Base-by-base conservation (phyloP, 2,888 invertebrate genomes). In the Phragmatobia fuliginosa region DNA sequence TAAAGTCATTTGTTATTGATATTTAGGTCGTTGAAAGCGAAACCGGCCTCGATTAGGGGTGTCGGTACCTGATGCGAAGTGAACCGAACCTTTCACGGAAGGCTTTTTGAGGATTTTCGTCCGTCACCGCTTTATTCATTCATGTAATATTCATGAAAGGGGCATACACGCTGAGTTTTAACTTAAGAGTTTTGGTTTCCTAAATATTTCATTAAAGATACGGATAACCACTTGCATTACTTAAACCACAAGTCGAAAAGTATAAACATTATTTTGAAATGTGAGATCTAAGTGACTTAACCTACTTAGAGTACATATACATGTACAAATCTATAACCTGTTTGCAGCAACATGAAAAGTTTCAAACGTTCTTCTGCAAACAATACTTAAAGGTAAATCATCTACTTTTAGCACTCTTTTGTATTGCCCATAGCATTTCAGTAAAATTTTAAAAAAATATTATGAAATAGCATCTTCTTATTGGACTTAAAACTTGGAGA, bases 1-100 rank as follows among this genome's bases (percentile, higher is more conserved):
- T 72, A 68, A 71, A 81, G 78, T 74, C 79, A 79, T 83, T 79
- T 77, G 75, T 83, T 81, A 81, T 74, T 75, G 73, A 73, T 80
- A 74, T 82, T 76, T 77, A 73, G 60, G 67, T 41, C 32, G 33
- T 68, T 78, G 72, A 75, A 72, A 75, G 68, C 60, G 65, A 74
- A 72, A 72, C 68, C 74, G 45, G 61, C n/a, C 56, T 67, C 66
- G 25, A 45, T 62, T 41, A 58, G 58, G 25, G n/a, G 62, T 33
- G 60, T 28, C 58, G 28, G 25, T 64, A 62, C 3, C 33, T 71
- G 45, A 68, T 58, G 18, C 31, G 25, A 36, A 41, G 56, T 63
- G 45, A 59, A 59, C 41, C 59, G 28, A 36, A 66, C 59, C 62
- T 74, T 72, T 77, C 60, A 60, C 33, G 6, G 25, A 58, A 58